Conservation (phyloP, 2,888 invertebrate genomes). For the Pandemis corylana region DNA sequence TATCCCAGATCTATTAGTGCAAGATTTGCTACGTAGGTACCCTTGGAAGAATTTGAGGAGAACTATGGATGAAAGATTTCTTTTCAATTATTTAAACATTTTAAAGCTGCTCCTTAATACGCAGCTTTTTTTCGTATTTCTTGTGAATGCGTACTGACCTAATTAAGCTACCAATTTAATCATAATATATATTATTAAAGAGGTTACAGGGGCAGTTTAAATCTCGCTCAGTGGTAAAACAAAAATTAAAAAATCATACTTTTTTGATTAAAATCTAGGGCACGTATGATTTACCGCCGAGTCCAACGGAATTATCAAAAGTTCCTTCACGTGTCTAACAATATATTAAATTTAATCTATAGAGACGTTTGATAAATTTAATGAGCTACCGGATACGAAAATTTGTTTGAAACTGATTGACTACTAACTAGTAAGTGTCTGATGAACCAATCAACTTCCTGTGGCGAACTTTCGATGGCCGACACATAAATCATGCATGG, state of each 20-base stretch:
- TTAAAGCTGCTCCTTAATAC: not conserved
- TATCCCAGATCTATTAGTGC: no score
- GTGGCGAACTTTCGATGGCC: constrained; percentile 33
- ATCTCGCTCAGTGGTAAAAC: not conserved
- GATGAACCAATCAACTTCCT: constrained; percentile 34
- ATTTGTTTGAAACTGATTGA: constrained; percentile 16
- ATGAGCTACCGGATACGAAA: constrained; percentile 32
- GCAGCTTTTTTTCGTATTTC: not conserved
- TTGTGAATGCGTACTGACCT: not conserved
- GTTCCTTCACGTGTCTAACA: constrained; percentile 3
- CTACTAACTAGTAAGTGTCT: constrained; percentile 29
- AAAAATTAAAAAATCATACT: not conserved
- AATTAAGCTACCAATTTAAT: not conserved
- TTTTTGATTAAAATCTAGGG: not conserved
- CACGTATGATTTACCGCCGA: not conserved
- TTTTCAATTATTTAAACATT: not conserved
- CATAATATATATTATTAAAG: not conserved
- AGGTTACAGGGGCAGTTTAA: not conserved
- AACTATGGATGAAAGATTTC: not conserved
- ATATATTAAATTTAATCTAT: constrained; percentile 28
- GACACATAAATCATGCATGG: constrained; percentile 24
- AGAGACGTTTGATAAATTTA: constrained; percentile 23
- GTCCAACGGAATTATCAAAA: not conserved
- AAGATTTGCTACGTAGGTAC: no score
- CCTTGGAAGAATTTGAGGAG: no score